Evolutionary conservation across 2,113 vertebrate genomes (phyloP).

Genomic region (Ramphastos sulfuratus): DNA sequence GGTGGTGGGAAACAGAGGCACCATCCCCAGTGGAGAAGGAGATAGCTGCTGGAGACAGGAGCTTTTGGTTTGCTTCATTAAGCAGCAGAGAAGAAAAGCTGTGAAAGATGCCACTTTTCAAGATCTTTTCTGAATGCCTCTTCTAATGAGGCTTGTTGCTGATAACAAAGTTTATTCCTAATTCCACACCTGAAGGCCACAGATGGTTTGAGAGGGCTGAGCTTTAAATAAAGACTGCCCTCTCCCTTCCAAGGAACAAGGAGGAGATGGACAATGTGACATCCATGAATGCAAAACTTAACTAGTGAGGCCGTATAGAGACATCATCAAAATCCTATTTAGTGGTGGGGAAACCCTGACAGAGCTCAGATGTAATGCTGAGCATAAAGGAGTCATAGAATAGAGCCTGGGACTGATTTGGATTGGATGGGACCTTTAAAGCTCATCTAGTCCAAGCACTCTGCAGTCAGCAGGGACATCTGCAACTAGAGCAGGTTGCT

Average conservation of each 20-base stretch:
- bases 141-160: background rate
- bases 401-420: too few species aligned
- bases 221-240: background rate
- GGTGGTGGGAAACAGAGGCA: background rate
- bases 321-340: background rate
- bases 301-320: background rate
- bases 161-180: background rate
- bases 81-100: background rate
- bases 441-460: too few species aligned
- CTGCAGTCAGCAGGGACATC: too few species aligned
- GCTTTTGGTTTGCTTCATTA: background rate
- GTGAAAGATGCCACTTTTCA: background rate
- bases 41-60: background rate
- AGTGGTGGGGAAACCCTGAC: background rate
- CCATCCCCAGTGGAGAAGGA: background rate
- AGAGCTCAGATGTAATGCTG: background rate
- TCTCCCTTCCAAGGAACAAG: background rate
- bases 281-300: accelerated
- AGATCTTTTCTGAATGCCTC: background rate
- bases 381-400: background rate
- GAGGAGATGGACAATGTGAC: background rate
- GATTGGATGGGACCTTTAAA: too few species aligned
- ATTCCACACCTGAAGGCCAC: background rate
- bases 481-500: too few species aligned
- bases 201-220: background rate